Conservation (phyloP, 2,888 invertebrate genomes). For the Trichogramma evanescens region DNA sequence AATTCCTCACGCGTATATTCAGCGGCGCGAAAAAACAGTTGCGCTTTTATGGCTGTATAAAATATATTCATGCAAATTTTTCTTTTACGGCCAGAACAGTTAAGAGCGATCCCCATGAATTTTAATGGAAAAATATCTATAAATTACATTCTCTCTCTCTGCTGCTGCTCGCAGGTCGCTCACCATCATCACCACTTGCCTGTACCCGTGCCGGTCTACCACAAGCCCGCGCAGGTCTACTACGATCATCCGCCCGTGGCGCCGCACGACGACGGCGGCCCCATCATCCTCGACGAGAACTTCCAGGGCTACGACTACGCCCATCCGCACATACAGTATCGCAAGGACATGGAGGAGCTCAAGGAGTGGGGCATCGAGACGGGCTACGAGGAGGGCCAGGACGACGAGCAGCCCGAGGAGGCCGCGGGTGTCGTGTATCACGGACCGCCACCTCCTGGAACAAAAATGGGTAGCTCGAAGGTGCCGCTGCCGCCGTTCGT, state of each 20-base stretch:
- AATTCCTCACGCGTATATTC: neutral
- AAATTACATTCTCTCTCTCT: neutral
- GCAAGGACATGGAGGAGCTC: conserved; percentile 43
- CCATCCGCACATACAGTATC: conserved; percentile 41
- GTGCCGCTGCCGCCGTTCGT: conserved; percentile 6
- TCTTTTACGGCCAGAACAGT: neutral
- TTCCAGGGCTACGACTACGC: conserved; percentile 41
- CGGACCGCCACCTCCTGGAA: conserved; percentile 10
- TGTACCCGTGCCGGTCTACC: conserved; percentile 34
- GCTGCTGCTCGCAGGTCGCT: conserved; percentile 52
- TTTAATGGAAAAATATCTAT: neutral
- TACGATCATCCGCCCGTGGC: conserved; percentile 28
- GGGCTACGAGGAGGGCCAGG: conserved; percentile 36
- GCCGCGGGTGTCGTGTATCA: conserved; percentile 21
- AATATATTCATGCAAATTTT: neutral
- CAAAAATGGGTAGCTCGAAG: conserved; percentile 1
- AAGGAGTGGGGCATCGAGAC: conserved; percentile 42
- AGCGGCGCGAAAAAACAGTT: neutral
- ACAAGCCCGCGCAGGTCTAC: conserved; percentile 21
- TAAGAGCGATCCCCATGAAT: neutral
- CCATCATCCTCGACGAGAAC: conserved; percentile 34
- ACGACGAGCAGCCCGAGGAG: conserved; percentile 29
- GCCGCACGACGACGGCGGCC: conserved; percentile 34
- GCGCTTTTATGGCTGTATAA: neutral
- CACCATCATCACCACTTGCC: conserved; percentile 66